phyloP scores from a whole-genome alignment of 2,888 invertebrate species.

The Deladenus siricidicola region DNA sequence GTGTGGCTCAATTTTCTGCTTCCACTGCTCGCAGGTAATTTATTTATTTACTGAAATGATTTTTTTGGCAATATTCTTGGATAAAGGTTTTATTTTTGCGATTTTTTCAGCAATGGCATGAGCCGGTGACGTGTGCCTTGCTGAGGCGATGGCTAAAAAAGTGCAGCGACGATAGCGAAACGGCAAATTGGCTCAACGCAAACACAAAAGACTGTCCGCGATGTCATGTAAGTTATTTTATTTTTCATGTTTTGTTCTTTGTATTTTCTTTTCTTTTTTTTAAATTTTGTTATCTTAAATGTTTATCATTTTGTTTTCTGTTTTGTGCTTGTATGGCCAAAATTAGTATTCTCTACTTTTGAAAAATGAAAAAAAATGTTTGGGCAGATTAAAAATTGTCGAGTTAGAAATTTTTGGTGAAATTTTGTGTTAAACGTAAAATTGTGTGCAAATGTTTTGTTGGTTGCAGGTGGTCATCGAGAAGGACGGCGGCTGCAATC shows the following conservation, averaged over 20 bases:
- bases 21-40: conserved; percentile 38
- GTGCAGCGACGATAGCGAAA: conserved; percentile 97
- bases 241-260: neutral
- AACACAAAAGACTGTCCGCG: conserved; percentile 98
- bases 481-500: conserved; percentile 73
- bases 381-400: too few species aligned
- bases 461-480: conserved; percentile 27
- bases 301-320: neutral
- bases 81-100: neutral
- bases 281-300: neutral
- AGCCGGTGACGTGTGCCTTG: conserved; percentile 83
- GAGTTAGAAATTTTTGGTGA: too few species aligned
- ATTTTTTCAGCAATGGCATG: conserved; percentile 72
- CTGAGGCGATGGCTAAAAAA: conserved; percentile 94
- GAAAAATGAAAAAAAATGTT: too few species aligned
- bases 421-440: too few species aligned
- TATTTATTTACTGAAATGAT: too few species aligned
- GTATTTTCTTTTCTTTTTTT: neutral
- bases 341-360: too few species aligned
- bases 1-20: conserved; percentile 84
- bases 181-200: conserved; percentile 97
- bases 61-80: too few species aligned
- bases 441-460: neutral
- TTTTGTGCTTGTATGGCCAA: neutral
- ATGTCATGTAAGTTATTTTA: conserved; percentile 65